These are phyloP conservation scores for Chaetura pelagica DNA, from an alignment of 2,113 vertebrate genomes.

Conservation along the genomic window DNA sequence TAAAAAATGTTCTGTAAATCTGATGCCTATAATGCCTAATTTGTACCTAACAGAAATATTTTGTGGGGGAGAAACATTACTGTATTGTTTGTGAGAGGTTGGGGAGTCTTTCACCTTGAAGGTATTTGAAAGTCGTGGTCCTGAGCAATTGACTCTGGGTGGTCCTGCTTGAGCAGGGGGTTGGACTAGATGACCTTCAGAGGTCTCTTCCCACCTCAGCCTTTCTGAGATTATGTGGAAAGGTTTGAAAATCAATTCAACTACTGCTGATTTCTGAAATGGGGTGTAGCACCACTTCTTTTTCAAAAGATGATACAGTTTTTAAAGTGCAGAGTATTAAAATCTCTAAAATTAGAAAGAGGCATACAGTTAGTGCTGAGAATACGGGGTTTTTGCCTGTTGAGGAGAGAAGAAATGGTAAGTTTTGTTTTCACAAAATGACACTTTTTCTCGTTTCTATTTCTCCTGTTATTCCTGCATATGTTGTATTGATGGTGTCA, in stretches of 20 bases:
- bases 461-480: neutral
- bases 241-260: neutral
- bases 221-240: neutral
- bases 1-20: neutral
- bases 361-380: neutral
- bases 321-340: neutral
- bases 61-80: neutral
- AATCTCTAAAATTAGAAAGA: neutral
- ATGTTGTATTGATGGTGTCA: neutral
- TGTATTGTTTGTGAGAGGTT: neutral
- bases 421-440: neutral
- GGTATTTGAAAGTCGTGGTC: neutral
- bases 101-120: neutral
- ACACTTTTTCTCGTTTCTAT: neutral
- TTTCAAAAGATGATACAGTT: neutral
- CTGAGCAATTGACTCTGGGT: neutral
- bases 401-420: neutral
- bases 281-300: neutral
- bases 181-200: neutral
- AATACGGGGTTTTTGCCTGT: neutral
- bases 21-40: neutral
- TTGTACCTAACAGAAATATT: neutral
- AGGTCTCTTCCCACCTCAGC: neutral
- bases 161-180: neutral
- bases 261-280: neutral